phyloP scores from a whole-genome alignment of 2,113 vertebrate genomes.

The Ictalurus punctatus region DNA sequence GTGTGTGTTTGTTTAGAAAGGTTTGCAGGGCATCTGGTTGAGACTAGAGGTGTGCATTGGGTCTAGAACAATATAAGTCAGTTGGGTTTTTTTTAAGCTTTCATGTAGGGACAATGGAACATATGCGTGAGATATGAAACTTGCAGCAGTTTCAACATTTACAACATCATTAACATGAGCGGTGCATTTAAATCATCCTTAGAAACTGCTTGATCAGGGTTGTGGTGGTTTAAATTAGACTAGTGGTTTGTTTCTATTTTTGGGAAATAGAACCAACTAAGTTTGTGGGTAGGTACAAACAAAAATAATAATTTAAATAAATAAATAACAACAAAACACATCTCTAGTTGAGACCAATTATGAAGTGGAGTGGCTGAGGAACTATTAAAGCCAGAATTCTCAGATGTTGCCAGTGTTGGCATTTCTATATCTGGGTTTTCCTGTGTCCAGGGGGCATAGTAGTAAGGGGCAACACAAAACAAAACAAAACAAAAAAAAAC shows the following conservation, averaged over 20 bases:
- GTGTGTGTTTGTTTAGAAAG: too few species aligned
- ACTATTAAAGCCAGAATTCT: background rate
- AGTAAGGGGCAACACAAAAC: background rate
- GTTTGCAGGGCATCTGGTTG: background rate
- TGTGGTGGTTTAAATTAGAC: background rate
- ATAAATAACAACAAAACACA: background rate
- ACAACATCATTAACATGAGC: background rate
- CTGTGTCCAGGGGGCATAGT: background rate
- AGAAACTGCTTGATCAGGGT: background rate
- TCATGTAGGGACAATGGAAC: background rate
- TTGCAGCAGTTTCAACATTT: background rate
- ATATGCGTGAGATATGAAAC: background rate
- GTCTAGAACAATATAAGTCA: background rate
- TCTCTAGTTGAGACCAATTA: background rate
- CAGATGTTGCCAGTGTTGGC: background rate
- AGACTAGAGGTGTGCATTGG: background rate
- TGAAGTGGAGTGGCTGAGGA: background rate
- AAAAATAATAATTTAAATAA: background rate
- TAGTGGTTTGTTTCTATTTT: background rate
- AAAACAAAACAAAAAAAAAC: background rate
- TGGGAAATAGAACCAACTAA: background rate
- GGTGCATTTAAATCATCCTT: background rate
- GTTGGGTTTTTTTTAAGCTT: background rate
- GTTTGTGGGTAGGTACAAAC: background rate
- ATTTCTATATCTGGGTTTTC: background rate